Percentiles rank a stretch among this genome's conserved stretches.
Conservation (phyloP, 2,113 vertebrate genomes). For the Chloebia gouldiae region DNA sequence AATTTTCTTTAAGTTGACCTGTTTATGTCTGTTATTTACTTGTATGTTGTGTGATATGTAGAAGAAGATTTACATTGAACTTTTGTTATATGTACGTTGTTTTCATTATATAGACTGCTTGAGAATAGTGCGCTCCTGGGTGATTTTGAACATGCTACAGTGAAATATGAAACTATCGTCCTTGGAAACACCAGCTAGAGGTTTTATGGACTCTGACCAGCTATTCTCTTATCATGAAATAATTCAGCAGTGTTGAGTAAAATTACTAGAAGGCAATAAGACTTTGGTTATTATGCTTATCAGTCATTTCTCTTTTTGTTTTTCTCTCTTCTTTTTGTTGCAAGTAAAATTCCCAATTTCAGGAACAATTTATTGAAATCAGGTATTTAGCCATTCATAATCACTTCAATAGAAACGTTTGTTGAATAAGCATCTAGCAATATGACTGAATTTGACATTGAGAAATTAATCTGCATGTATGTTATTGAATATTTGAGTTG, state of each 20-base stretch:
- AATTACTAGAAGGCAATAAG: conserved; percentile 75
- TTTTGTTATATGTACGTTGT: conserved; percentile 83
- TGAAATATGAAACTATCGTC: conserved; percentile 83
- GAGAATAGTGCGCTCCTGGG: conserved; percentile 88
- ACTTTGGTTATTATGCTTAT: conserved; percentile 56
- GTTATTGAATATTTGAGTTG: conserved; percentile 72
- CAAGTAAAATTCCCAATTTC: conserved; percentile 67
- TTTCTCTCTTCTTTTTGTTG: conserved; percentile 42
- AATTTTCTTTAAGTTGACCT: conserved; percentile 30
- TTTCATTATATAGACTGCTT: conserved; percentile 93
- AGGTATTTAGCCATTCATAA: conserved; percentile 66
- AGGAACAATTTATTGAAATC: conserved; percentile 72
- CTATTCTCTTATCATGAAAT: conserved; percentile 61
- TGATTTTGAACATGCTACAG: conserved; percentile 85
- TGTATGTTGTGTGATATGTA: conserved; percentile 66
- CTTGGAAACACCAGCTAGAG: conserved; percentile 86
- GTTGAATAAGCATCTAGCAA: conserved; percentile 69
- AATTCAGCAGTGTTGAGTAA: conserved; percentile 62
- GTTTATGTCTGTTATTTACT: conserved; percentile 63
- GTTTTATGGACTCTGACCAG: conserved; percentile 77
- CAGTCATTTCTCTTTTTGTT: conserved; percentile 58
- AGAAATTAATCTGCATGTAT: conserved; percentile 75
- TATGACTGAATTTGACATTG: conserved; percentile 68
- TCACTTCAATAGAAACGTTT: conserved; percentile 61
- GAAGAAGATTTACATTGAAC: conserved; percentile 72